Evolutionary conservation across 2,888 invertebrate species (phyloP).

Genomic region (Anaspis maculata): DNA sequence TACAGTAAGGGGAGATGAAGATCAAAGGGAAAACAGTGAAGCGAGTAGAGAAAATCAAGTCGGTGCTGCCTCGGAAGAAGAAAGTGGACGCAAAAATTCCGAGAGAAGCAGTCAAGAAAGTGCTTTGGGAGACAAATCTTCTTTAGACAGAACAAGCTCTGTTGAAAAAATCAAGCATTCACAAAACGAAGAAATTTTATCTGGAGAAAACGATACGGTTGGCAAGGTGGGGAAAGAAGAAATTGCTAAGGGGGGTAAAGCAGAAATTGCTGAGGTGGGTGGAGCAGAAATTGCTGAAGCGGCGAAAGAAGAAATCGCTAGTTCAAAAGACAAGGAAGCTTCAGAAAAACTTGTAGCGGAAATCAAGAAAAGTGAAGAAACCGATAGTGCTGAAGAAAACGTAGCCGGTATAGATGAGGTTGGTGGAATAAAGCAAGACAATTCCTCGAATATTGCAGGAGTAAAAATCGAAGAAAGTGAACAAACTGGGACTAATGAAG

Average conservation of each 20-base stretch:
- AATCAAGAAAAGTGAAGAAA: neutral
- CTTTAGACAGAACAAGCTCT: no score
- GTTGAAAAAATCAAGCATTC: no score
- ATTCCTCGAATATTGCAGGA: neutral
- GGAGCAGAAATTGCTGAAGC: no score
- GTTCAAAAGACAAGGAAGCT: neutral
- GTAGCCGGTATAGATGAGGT: neutral
- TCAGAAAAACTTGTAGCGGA: no score
- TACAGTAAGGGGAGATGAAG: no score
- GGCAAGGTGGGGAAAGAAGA: neutral
- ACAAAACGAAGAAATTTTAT: neutral
- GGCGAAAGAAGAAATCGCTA: neutral
- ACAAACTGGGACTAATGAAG: neutral
- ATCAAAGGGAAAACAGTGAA: conserved; percentile 2
- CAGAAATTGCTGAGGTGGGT: neutral
- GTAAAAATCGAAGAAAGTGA: neutral
- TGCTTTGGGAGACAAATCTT: no score
- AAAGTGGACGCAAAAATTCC: no score
- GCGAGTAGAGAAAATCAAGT: neutral
- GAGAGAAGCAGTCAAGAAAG: neutral
- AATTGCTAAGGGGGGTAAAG: neutral
- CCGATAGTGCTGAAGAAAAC: neutral
- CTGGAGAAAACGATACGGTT: neutral
- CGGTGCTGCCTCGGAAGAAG: no score
- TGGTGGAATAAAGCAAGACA: no score